Evolutionary conservation across 2,113 vertebrate species (phyloP), one percentile per base, ranked within the genome.

Genomic region (Theristicus caerulescens): DNA sequence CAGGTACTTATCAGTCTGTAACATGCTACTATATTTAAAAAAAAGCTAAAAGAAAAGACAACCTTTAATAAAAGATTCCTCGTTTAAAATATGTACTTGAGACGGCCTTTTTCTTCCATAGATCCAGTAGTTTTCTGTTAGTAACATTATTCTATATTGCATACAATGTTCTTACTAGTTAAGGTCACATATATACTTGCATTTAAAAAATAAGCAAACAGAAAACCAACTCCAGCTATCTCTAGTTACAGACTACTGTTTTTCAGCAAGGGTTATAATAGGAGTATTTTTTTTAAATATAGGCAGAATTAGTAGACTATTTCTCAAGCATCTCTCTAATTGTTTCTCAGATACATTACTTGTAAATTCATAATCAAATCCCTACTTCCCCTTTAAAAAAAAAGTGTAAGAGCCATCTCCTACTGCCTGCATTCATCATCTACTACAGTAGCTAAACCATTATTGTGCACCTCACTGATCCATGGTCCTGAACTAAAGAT

Each of bases 331-430:
- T 57, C 31, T 59, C 46, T 82, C 9, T 42, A 66, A 70, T 3
- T 13, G 21, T 31, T 93, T 80, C 54, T 73, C 49, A 83, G 27
- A 36, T 20, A 52, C 19, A 44, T 58, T 70, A 78, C 59, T 70
- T 73, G 36, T 44, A 73, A 73, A 77, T 51, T 61, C 49, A 38
- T 55, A 52, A 73, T 13, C 25, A 81, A 46, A 69, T 46, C 27
- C 19, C 32, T 40, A 59, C 22, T 15, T 71, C 17, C 4, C 21
- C 9, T 46, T 66, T 0, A 3, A 34, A 49, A 49, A 47, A 61
- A 59, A 27, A 13, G 2, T 0, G 0, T 25, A 42, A 47, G 2
- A 31, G 62, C 17, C 32, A 92, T 32, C 32, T 78, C 27, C 55
- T 58, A n/a, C 66, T 82, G 34, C 65, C 34, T 88, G 34, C 38